Conservation (phyloP, 2,113 vertebrate genomes). For the Dascyllus trimaculatus region DNA sequence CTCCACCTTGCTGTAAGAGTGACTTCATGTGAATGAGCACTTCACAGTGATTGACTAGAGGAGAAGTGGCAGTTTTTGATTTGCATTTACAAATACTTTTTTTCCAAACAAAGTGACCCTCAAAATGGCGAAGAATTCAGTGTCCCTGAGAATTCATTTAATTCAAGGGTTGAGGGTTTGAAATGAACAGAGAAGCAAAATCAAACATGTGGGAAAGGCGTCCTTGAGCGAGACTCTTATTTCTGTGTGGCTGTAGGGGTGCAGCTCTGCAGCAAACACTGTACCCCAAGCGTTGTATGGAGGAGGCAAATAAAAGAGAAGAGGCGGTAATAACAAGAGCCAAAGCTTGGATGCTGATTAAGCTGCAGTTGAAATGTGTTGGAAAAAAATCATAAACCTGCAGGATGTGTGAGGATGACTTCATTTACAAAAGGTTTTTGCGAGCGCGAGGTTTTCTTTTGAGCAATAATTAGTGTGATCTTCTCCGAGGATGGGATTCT, state of each 20-base stretch:
- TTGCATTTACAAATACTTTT: background rate
- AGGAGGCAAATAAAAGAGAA: slow-evolving; percentile 1
- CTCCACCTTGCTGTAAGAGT: background rate
- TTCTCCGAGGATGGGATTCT: background rate
- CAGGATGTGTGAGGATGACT: background rate
- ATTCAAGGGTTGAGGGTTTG: background rate
- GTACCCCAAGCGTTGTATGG: background rate
- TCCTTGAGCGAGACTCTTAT: slow-evolving; percentile 17
- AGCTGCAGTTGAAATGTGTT: background rate
- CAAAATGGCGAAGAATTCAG: background rate
- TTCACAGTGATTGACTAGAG: slow-evolving; percentile 4
- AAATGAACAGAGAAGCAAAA: slow-evolving; percentile 15
- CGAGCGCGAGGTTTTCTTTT: background rate
- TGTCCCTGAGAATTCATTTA: slow-evolving; percentile 15
- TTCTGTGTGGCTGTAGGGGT: background rate
- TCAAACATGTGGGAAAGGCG: background rate
- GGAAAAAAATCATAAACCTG: background rate
- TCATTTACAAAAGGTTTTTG: slow-evolving; percentile 9
- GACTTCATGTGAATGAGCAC: background rate
- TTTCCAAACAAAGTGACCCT: slow-evolving; percentile 19
- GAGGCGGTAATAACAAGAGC: background rate
- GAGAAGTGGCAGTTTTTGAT: background rate
- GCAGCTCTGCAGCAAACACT: slow-evolving; percentile 1
- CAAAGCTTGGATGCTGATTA: background rate
- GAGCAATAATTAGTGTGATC: background rate